Percentiles rank a stretch among this genome's conserved stretches.
Conservation (phyloP, 1,140 invertebrate genomes). For the Amphibalanus amphitrite region DNA sequence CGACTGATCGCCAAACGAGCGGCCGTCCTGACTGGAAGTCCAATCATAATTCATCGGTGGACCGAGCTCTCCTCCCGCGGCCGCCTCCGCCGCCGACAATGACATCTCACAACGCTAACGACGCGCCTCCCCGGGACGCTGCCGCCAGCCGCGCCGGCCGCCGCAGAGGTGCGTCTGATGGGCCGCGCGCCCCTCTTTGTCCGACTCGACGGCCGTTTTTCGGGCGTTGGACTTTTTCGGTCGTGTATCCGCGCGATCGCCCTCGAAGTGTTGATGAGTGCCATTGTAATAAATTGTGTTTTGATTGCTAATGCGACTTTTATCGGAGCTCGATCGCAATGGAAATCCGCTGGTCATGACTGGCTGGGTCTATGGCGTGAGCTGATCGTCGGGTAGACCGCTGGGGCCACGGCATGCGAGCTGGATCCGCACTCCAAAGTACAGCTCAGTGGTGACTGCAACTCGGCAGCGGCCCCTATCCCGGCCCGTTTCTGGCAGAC, state of each 20-base stretch:
- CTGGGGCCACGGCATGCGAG: too few species aligned
- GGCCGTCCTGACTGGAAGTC: neutral
- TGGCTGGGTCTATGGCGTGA: neutral
- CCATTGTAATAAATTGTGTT: neutral
- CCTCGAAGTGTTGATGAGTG: neutral
- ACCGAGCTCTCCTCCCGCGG: too few species aligned
- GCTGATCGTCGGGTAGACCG: too few species aligned
- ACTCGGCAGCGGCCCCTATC: neutral
- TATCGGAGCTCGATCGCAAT: neutral
- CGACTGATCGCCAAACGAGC: neutral
- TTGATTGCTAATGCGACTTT: constrained; percentile 1
- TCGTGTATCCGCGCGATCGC: neutral
- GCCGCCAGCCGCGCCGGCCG: too few species aligned
- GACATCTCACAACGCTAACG: neutral
- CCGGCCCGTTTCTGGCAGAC: too few species aligned
- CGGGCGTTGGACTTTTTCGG: neutral
- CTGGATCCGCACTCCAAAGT: too few species aligned
- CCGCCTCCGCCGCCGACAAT: neutral
- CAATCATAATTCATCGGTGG: neutral
- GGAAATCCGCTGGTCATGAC: neutral
- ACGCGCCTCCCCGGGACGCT: neutral
- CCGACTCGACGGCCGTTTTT: neutral
- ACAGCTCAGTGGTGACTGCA: too few species aligned
- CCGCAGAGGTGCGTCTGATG: neutral
- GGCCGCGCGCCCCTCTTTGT: neutral